Evolutionary conservation across 2,888 invertebrate species (phyloP), one percentile per base, ranked within the genome.

Genomic region (Agrotis puta): DNA sequence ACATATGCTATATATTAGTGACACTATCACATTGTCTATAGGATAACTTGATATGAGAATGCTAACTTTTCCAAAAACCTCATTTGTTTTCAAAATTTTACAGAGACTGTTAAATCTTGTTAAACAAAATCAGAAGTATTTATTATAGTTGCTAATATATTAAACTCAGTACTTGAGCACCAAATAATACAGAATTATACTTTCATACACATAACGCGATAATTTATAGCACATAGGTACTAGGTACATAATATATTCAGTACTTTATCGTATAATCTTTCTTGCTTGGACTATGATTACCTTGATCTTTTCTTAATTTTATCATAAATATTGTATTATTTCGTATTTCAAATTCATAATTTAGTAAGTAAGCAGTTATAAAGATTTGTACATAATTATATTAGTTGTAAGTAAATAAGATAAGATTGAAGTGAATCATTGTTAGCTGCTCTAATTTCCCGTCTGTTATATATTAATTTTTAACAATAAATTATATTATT

Each of bases 401-500:
- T 86, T 84, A 84, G 82, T 64, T 48, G 47, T 80, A 84, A 78
- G 76, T 69, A 45, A 24, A 27, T 88, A 95, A 95, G 94, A 94
- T 91, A 87, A 94, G 95, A 94, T 95, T 94, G 94, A 95, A 90
- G 94, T 88, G 91, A 94, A 95, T 95, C 95, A 95, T 95, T 93
- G 94, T 89, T 88, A 86, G 83, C 77, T 83, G 89, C 88, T 88
- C 85, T 87, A 82, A 89, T 74, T 87, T 85, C 82, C 80, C 81
- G 70, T 82, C 70, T 85, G 70, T 79, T 79, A 82, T 74, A 77
- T 74, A 70, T 64, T 76, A 72, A 85, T 77, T 27, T 85, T 81
- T 81, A 81, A 80, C 81, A 81, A 64, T 70, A 70, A 70, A 76
- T 74, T 39, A 39, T 39, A 39, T 39, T 66, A 76, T 72, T 70